Conservation (phyloP, 2,113 vertebrate species). For the Vulpes vulpes region DNA sequence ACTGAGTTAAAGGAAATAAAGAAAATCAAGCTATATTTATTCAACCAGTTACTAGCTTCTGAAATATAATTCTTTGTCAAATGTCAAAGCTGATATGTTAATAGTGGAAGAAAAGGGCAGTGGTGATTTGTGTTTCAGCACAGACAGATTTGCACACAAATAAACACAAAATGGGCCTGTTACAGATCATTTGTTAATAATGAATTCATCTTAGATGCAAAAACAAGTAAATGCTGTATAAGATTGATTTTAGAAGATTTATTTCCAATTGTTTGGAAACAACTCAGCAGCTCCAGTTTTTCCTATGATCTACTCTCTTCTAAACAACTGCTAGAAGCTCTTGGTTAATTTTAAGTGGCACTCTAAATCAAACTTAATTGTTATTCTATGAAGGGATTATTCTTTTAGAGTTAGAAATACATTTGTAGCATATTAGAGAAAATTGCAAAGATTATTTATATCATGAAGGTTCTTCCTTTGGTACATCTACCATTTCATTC, state of each 20-base stretch:
- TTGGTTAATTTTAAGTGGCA: constrained; percentile 82
- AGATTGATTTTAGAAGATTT: constrained; percentile 81
- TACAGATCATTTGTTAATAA: constrained; percentile 72
- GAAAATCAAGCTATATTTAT: constrained; percentile 41
- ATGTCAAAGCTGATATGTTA: constrained; percentile 65
- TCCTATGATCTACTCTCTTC: constrained; percentile 78
- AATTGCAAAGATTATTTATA: constrained; percentile 59
- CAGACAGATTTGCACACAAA: constrained; percentile 58
- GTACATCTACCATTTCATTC: constrained; percentile 9
- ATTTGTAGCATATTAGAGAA: constrained; percentile 76
- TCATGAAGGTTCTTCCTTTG: constrained; percentile 1
- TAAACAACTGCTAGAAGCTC: constrained; percentile 75
- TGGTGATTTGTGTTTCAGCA: constrained; percentile 65
- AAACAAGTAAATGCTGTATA: constrained; percentile 73
- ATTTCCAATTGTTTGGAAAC: constrained; percentile 81
- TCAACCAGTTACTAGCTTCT: constrained; percentile 62
- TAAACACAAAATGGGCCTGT: constrained; percentile 62
- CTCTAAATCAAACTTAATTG: constrained; percentile 84
- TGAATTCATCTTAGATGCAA: constrained; percentile 72
- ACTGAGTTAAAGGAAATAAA: constrained; percentile 61
- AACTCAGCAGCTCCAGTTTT: constrained; percentile 78
- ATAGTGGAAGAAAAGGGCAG: constrained; percentile 27
- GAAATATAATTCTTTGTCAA: constrained; percentile 58
- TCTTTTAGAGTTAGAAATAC: constrained; percentile 77
- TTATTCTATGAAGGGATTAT: constrained; percentile 81